A percentile compares a stretch with the other conserved stretches of the same genome.
phyloP scores from a whole-genome alignment of 2,797 vertebrate species.

The Pempheris klunzingeri region DNA sequence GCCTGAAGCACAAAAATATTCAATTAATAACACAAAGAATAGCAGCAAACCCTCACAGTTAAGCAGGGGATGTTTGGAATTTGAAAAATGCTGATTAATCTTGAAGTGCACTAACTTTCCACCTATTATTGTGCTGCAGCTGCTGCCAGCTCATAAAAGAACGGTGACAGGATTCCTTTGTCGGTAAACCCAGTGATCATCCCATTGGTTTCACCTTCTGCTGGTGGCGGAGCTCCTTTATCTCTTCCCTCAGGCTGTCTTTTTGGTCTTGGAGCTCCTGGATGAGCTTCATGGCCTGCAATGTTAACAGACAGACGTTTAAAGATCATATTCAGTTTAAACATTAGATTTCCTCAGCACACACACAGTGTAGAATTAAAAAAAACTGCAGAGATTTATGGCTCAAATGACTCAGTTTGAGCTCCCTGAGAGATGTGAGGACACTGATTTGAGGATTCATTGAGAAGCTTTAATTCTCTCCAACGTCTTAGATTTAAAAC shows the following conservation, averaged over 20 bases:
- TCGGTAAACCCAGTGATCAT: no score
- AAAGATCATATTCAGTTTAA: background rate
- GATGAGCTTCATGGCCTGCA: constrained; percentile 77
- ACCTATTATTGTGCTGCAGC: no score
- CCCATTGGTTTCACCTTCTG: constrained; percentile 55
- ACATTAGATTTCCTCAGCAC: background rate
- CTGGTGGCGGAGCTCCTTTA: constrained; percentile 61
- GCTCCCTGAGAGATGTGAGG: background rate
- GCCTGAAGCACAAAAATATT: no score
- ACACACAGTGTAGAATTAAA: background rate
- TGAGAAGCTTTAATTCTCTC: background rate
- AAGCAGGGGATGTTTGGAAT: no score
- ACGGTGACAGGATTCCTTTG: no score
- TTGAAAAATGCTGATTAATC: no score
- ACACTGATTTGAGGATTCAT: background rate
- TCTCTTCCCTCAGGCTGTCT: constrained; percentile 53
- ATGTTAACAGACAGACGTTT: constrained; percentile 2
- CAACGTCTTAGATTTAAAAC: constrained; percentile 3
- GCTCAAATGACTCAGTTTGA: background rate
- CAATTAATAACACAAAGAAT: no score
- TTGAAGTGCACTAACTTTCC: background rate
- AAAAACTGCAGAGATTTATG: background rate
- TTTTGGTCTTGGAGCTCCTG: constrained; percentile 78
- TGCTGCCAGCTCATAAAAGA: background rate
- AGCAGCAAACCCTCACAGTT: no score